Conservation (phyloP, 2,113 vertebrate species). For the Notothenia rossii region DNA sequence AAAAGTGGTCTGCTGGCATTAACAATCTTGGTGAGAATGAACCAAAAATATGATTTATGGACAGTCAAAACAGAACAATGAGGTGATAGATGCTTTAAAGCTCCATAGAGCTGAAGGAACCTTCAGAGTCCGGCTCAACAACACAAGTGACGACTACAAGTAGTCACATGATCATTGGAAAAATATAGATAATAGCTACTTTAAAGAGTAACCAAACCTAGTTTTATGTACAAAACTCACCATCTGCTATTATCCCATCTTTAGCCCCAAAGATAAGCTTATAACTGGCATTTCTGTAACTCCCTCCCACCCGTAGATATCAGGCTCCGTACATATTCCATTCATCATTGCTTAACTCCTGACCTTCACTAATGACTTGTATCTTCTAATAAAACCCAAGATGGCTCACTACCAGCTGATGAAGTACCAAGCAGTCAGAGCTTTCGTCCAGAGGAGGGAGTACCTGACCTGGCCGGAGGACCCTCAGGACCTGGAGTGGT, state of each 20-base stretch:
- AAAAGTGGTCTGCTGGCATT: background rate
- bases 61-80: background rate
- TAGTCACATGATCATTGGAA: no score
- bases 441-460: constrained; percentile 83
- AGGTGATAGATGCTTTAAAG: no score
- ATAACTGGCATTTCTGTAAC: no score
- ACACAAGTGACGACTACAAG: no score
- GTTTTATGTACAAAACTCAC: no score
- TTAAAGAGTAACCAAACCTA: no score
- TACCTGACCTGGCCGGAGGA: constrained; percentile 92
- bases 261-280: no score
- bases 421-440: constrained; percentile 83
- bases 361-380: background rate
- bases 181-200: background rate
- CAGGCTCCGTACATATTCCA: no score
- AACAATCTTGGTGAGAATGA: background rate
- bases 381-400: constrained; percentile 35
- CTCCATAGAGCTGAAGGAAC: no score
- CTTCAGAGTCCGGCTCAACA: no score
- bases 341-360: background rate
- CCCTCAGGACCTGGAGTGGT: constrained; percentile 90
- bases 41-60: background rate
- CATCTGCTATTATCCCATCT: no score
- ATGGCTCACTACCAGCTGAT: constrained; percentile 89
- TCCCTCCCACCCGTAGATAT: no score